A percentile compares a stretch with the other conserved stretches of the same genome.
These are phyloP conservation scores for Caenorhabditis becei DNA, from an alignment of 2,888 invertebrate genomes.

Conservation along the genomic window DNA sequence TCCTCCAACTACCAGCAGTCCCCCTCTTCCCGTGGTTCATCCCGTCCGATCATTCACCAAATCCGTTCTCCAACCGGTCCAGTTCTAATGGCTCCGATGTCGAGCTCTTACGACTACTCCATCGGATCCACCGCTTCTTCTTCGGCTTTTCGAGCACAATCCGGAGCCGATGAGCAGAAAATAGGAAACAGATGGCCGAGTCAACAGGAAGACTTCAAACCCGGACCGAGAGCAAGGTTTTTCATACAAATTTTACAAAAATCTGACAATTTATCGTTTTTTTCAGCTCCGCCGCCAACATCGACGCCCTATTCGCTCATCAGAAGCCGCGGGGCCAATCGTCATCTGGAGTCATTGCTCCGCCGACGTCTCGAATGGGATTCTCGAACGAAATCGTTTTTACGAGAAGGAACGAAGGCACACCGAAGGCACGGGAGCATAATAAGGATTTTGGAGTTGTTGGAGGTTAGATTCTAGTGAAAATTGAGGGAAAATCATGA, in stretches of 20 bases:
- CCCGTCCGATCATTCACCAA: slow-evolving; percentile 32
- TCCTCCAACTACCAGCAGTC: slow-evolving; percentile 1
- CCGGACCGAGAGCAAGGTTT: slow-evolving; percentile 39
- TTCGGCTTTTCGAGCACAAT: slow-evolving; percentile 24
- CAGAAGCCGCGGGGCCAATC: slow-evolving; percentile 12
- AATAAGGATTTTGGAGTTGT: slow-evolving; percentile 38
- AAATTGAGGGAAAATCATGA: background rate
- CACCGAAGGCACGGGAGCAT: no score
- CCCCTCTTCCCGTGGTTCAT: no score
- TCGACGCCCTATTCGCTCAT: slow-evolving; percentile 48
- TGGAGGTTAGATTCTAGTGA: slow-evolving; percentile 26
- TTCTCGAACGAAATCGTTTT: slow-evolving; percentile 10
- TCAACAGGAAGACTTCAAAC: slow-evolving; percentile 32
- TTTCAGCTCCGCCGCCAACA: slow-evolving; percentile 54
- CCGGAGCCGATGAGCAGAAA: slow-evolving; percentile 18
- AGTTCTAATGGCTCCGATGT: slow-evolving; percentile 55
- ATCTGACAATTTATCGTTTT: background rate
- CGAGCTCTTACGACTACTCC: slow-evolving; percentile 52
- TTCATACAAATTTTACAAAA: background rate
- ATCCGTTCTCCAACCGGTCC: slow-evolving; percentile 23
- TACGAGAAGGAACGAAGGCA: background rate
- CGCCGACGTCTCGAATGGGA: slow-evolving; percentile 27
- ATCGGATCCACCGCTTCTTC: slow-evolving; percentile 27
- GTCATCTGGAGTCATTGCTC: slow-evolving; percentile 10
- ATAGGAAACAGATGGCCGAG: slow-evolving; percentile 23